These are phyloP conservation scores for Xiphias gladius DNA, from an alignment of 2,113 vertebrate genomes.

Conservation along the genomic window DNA sequence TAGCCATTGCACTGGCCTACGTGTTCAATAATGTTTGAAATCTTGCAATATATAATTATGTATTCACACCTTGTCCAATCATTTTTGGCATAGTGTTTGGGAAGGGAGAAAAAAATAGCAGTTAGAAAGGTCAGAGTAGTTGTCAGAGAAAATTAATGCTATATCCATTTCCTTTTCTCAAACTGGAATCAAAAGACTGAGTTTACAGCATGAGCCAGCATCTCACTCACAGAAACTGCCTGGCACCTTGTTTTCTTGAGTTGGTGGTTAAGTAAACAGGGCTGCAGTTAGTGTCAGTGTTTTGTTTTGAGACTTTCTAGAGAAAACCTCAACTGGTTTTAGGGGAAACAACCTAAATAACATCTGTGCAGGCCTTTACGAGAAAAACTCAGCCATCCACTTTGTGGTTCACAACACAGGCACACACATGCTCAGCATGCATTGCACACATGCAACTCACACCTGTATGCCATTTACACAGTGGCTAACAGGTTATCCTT, in stretches of 20 bases:
- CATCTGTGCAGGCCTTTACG: slow-evolving; percentile 80
- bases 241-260: slow-evolving; percentile 39
- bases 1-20: not conserved
- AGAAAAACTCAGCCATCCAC: slow-evolving; percentile 76
- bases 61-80: not conserved
- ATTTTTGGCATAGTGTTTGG: not conserved
- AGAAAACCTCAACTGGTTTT: slow-evolving; percentile 75
- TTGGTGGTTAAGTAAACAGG: slow-evolving; percentile 61
- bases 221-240: slow-evolving; percentile 1
- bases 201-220: not conserved
- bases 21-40: not conserved
- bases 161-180: slow-evolving; percentile 1
- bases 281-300: slow-evolving; percentile 52
- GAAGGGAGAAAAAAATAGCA: not conserved
- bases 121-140: not conserved
- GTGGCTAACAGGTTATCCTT: slow-evolving; percentile 5
- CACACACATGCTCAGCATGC: slow-evolving; percentile 45
- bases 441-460: slow-evolving; percentile 59
- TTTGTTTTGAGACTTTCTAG: slow-evolving; percentile 69
- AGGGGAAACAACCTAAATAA: slow-evolving; percentile 70
- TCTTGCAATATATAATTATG: not conserved
- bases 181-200: slow-evolving; percentile 6
- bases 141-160: not conserved
- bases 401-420: slow-evolving; percentile 63
- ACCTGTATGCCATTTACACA: slow-evolving; percentile 66